Evolutionary conservation across 2,797 vertebrate species (phyloP).

Genomic region (Gobionotothen gibberifrons): DNA sequence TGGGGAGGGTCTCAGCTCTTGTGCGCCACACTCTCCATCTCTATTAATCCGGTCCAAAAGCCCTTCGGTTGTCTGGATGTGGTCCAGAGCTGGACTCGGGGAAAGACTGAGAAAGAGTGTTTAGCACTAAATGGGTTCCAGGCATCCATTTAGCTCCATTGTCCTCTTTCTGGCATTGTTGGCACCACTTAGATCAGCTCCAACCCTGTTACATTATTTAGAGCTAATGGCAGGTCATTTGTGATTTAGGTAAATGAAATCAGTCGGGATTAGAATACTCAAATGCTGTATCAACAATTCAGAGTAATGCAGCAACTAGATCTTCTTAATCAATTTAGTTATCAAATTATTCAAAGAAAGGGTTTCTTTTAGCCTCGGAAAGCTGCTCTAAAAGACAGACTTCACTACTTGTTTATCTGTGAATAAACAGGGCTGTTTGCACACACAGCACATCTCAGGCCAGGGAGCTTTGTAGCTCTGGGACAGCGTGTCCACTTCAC

Average conservation of each 20-base stretch:
- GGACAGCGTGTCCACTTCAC: constrained; percentile 43
- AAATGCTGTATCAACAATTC: constrained; percentile 16
- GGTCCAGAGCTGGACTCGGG: constrained; percentile 40
- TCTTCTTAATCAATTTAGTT: neutral
- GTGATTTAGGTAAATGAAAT: constrained; percentile 7
- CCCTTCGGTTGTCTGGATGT: constrained; percentile 36
- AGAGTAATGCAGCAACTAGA: neutral
- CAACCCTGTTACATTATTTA: constrained; percentile 18
- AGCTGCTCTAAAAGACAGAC: constrained; percentile 7
- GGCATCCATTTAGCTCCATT: constrained; percentile 39
- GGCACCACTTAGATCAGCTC: constrained; percentile 24
- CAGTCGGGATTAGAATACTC: constrained; percentile 5
- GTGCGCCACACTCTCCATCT: constrained; percentile 32
- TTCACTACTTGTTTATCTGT: constrained; percentile 47
- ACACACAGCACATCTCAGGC: constrained; percentile 51
- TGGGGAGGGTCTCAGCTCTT: constrained; percentile 20
- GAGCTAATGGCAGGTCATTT: neutral
- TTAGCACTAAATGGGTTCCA: constrained; percentile 35
- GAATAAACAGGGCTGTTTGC: constrained; percentile 38
- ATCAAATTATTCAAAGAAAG: neutral
- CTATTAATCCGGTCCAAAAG: constrained; percentile 37
- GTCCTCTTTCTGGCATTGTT: constrained; percentile 24
- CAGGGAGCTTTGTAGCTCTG: constrained; percentile 25
- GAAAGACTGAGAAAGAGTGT: constrained; percentile 24
- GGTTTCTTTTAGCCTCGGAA: constrained; percentile 4